Percentiles rank a stretch among this genome's conserved stretches.
Conservation (phyloP, 2,797 vertebrate species). For the Perodicticus potto region DNA sequence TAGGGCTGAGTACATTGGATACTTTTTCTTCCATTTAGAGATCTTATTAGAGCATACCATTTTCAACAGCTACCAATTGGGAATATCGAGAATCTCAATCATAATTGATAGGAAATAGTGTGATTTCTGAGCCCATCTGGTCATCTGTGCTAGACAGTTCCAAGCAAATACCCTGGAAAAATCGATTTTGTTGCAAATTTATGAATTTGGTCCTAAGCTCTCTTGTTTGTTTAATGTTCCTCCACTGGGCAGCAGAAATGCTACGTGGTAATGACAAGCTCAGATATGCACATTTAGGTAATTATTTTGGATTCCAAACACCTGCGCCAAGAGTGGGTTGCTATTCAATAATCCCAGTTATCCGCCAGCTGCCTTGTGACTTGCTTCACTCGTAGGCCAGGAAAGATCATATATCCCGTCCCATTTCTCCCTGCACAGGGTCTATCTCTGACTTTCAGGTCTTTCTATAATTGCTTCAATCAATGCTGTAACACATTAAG, state of each 20-base stretch:
- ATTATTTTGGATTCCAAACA: conserved; percentile 73
- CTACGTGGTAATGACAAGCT: conserved; percentile 70
- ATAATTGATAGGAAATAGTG: conserved; percentile 60
- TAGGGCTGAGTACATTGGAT: no score
- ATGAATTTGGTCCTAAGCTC: conserved; percentile 60
- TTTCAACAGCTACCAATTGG: neutral
- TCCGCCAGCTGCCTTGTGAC: neutral
- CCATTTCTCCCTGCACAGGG: neutral
- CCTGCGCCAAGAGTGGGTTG: conserved; percentile 46
- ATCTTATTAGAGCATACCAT: conserved; percentile 32
- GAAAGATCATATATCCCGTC: neutral
- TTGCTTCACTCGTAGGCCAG: neutral
- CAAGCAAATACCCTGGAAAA: conserved; percentile 61
- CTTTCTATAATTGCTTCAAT: conserved; percentile 71
- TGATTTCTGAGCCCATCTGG: conserved; percentile 72
- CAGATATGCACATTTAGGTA: conserved; percentile 64
- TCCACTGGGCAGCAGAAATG: conserved; percentile 38
- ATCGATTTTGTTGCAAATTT: conserved; percentile 72
- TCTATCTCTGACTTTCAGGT: conserved; percentile 70
- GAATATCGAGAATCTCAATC: conserved; percentile 52
- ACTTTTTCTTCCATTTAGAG: no score
- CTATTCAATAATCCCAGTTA: conserved; percentile 7
- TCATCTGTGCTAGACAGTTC: conserved; percentile 52
- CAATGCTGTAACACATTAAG: conserved; percentile 62
- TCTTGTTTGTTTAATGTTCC: conserved; percentile 60